phyloP scores from a whole-genome alignment of 1,140 invertebrate genomes.

The Popillia japonica region DNA sequence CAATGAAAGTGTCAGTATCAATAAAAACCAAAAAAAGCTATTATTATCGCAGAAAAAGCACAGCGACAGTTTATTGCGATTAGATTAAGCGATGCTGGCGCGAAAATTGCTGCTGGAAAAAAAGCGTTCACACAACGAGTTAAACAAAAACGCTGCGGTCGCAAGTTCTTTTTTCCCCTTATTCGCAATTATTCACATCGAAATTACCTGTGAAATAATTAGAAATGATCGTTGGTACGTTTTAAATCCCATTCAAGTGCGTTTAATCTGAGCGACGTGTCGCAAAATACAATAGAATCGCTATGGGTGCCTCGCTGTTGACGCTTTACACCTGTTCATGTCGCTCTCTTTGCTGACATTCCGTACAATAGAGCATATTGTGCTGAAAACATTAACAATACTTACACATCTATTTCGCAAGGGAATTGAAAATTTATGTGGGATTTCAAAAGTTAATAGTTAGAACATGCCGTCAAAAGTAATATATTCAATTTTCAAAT shows the following conservation, averaged over 20 bases:
- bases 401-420: not conserved
- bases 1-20: not conserved
- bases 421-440: not conserved
- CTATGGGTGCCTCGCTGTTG: not conserved
- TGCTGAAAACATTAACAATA: not conserved
- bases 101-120: not conserved
- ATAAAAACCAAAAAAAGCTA: not conserved
- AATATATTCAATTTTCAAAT: too few species aligned
- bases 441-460: not conserved
- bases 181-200: conserved; percentile 1
- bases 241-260: not conserved
- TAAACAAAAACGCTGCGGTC: conserved; percentile 7
- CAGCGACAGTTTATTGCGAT: not conserved
- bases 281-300: not conserved
- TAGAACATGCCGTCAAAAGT: too few species aligned
- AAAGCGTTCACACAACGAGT: not conserved
- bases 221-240: not conserved
- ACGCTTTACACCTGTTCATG: not conserved
- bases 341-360: not conserved
- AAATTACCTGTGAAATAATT: conserved; percentile 15
- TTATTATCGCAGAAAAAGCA: not conserved
- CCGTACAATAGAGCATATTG: not conserved
- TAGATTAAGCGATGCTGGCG: not conserved
- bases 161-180: not conserved
- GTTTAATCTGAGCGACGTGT: not conserved